Percentiles rank a stretch among this genome's conserved stretches.
These are phyloP conservation scores for Acanthis flammea DNA, from an alignment of 2,797 vertebrate genomes.

Conservation along the genomic window DNA sequence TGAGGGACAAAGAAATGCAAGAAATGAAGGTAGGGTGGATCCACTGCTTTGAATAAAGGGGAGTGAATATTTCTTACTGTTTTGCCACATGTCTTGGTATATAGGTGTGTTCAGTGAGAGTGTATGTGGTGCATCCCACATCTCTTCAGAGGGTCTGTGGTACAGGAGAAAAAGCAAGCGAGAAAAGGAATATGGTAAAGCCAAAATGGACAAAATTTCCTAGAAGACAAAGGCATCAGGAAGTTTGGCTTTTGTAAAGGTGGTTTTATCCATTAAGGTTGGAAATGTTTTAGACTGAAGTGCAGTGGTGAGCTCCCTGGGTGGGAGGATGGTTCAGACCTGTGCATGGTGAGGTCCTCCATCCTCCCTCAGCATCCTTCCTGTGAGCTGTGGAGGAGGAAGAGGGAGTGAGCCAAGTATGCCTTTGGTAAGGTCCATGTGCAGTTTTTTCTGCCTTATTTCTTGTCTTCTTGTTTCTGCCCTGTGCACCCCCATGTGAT, in stretches of 20 bases:
- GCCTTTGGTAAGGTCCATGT: background rate
- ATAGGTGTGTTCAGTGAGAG: background rate
- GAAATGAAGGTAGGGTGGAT: background rate
- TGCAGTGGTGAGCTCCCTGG: background rate
- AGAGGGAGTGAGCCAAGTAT: too few species aligned
- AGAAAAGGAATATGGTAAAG: background rate
- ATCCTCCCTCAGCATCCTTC: background rate
- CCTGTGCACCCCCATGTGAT: background rate
- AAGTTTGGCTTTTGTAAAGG: background rate
- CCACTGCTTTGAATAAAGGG: background rate
- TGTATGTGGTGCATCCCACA: background rate
- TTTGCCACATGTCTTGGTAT: background rate
- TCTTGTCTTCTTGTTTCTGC: background rate
- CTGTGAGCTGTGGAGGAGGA: accelerated
- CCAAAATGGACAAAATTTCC: background rate
- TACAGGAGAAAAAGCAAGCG: background rate
- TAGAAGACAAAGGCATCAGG: background rate
- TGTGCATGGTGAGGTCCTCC: background rate
- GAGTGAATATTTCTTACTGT: background rate
- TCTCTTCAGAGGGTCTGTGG: background rate
- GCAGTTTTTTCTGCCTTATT: background rate
- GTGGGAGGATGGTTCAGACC: background rate
- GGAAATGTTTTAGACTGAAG: background rate
- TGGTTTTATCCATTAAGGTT: background rate
- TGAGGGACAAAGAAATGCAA: background rate